Evolutionary conservation across 30 jellyfish, hydroid and myxozoan genomes (phyloP).

Genomic region (Turritopsis dohrnii): DNA sequence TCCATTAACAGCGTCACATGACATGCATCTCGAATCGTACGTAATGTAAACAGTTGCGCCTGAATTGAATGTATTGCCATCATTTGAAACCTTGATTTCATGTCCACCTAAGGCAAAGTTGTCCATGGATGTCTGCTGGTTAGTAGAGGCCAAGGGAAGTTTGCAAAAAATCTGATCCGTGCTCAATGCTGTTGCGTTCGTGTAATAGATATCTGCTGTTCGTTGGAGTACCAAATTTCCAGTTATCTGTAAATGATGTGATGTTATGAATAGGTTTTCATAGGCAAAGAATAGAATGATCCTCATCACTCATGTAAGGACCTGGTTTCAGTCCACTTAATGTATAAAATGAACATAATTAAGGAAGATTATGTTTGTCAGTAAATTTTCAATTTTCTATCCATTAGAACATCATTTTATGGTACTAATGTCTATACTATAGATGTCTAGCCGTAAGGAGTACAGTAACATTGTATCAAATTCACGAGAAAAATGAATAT

Average conservation of each 20-base stretch:
- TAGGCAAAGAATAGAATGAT: background rate
- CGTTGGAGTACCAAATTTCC: background rate
- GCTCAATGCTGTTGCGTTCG: background rate
- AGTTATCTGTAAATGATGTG: background rate
- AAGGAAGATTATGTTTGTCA: too few relatives aligned
- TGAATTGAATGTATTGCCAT: conserved; percentile 38
- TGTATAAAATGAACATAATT: too few relatives aligned
- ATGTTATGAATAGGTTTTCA: background rate
- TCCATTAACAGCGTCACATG: conserved; percentile 34
- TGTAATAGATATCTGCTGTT: background rate
- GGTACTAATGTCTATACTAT: too few relatives aligned
- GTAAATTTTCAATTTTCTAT: too few relatives aligned
- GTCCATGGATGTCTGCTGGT: background rate
- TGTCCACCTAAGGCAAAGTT: conserved; percentile 33
- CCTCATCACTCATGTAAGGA: too few relatives aligned
- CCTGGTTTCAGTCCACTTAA: too few relatives aligned
- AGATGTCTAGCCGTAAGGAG: too few relatives aligned
- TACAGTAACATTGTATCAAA: too few relatives aligned
- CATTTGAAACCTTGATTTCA: conserved; percentile 50
- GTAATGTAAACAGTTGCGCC: conserved; percentile 23
- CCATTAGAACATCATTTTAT: too few relatives aligned
- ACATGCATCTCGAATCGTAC: conserved; percentile 67
- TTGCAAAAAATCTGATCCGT: background rate
- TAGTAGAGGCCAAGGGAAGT: background rate
- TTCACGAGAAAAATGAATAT: too few relatives aligned